These are phyloP conservation scores for Proteles cristata DNA, from an alignment of 2,113 vertebrate genomes.

Conservation along the genomic window DNA sequence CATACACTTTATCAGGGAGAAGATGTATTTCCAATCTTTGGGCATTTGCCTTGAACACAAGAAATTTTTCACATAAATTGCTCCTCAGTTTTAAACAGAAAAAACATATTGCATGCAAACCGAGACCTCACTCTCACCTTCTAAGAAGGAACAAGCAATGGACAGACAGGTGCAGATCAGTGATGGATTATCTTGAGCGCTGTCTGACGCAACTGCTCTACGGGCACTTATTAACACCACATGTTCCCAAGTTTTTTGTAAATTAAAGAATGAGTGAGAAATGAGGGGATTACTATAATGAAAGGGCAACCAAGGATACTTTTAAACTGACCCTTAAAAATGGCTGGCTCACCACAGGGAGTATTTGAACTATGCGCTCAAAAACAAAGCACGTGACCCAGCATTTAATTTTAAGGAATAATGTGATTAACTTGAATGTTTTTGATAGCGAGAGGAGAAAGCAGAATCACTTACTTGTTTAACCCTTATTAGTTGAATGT, in stretches of 20 bases:
- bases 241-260: constrained; percentile 62
- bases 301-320: constrained; percentile 75
- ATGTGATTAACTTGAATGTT: background rate
- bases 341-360: constrained; percentile 23
- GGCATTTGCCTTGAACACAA: constrained; percentile 60
- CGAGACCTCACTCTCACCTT: constrained; percentile 60
- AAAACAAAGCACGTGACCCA: constrained; percentile 63
- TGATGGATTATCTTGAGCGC: constrained; percentile 71
- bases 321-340: constrained; percentile 65
- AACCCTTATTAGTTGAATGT: background rate
- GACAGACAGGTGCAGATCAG: constrained; percentile 74
- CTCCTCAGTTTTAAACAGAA: constrained; percentile 81
- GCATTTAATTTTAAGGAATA: background rate
- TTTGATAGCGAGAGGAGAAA: background rate
- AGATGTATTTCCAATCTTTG: constrained; percentile 52
- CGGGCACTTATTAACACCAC: constrained; percentile 60
- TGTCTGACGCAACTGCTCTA: background rate
- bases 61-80: constrained; percentile 70
- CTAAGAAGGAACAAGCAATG: constrained; percentile 75
- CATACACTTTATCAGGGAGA: background rate
- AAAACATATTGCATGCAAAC: constrained; percentile 81
- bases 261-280: constrained; percentile 46
- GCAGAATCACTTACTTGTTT: background rate
- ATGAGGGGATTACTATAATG: constrained; percentile 63
- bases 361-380: constrained; percentile 70